Evolutionary conservation across 2,888 invertebrate genomes (phyloP).

Genomic region (Loripinus fragilis): DNA sequence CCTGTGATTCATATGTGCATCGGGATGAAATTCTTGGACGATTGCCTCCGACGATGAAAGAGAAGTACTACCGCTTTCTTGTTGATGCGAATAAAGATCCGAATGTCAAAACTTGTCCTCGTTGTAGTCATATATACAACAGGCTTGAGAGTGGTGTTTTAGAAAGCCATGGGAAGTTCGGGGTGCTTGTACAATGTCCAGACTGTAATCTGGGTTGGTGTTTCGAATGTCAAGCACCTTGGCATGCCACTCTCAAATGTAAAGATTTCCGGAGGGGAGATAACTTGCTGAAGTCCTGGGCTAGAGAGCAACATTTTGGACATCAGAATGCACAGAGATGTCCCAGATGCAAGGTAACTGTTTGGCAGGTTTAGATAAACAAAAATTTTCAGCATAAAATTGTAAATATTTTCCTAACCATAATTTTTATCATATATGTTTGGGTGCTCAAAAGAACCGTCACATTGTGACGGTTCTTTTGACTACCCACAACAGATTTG

Average conservation of each 20-base stretch:
- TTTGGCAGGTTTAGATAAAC: too few species aligned
- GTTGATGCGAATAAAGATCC: constrained; percentile 81
- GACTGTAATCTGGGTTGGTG: constrained; percentile 83
- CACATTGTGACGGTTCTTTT: too few species aligned
- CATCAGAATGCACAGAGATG: constrained; percentile 83
- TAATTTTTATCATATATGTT: too few species aligned
- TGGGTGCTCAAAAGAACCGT: too few species aligned
- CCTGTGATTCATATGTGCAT: constrained; percentile 78
- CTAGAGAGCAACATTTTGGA: constrained; percentile 80
- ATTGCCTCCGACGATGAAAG: constrained; percentile 74
- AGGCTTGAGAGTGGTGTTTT: background rate
- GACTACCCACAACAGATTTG: too few species aligned
- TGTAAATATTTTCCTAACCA: too few species aligned
- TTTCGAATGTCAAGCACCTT: constrained; percentile 83
- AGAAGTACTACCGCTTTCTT: constrained; percentile 80
- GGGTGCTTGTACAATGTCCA: constrained; percentile 75
- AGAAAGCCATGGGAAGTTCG: constrained; percentile 48
- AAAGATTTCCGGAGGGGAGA: constrained; percentile 82
- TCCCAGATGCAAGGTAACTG: constrained; percentile 83
- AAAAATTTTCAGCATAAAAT: too few species aligned
- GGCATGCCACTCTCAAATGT: constrained; percentile 82
- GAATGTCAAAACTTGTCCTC: constrained; percentile 82
- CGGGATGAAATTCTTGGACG: constrained; percentile 81
- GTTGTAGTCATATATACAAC: constrained; percentile 75
- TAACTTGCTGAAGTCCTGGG: constrained; percentile 82